Base-by-base conservation (phyloP, 2,888 invertebrate species). In the Clunio marinus region DNA sequence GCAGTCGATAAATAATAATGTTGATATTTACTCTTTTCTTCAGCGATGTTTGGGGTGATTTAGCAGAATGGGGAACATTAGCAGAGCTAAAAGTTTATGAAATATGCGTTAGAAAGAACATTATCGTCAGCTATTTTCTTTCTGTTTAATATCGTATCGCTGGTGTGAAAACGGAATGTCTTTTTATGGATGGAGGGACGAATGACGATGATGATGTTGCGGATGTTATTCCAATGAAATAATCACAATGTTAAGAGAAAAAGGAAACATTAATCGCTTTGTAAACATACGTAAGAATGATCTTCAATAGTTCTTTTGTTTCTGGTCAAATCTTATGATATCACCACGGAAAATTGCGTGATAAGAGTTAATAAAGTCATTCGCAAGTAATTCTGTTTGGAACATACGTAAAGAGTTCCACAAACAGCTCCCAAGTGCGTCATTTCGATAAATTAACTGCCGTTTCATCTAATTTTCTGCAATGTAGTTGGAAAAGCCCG, bases 1-100 rank as follows among this genome's bases (percentile, higher is more conserved):
- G n/a, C 27, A 63, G 63, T 63, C 63, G 63, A 63, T 63, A 63
- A 63, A 63, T 63, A 63, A 63, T 63, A 63, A 63, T 63, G 63
- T 63, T 41, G 63, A 46, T 63, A 17, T 63, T 63, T 37, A 63
- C 63, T 63, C 46, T 63, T 24, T 63, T 63, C 63, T 27, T 22
- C 22, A 8, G 41, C 41, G 41, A 41, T n/a, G 41, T 41, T 32
- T n/a, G 20, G 15, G 15, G 37, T 63, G 63, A 63, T 63, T 63
- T 62, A 45, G 28, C 27, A 63, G 22, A 63, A 37, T 13, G 28
- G 45, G 20, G 13, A 45, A 22, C 10, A 60, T 51, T 51, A 51
- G 22, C 22, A 51, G 51, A 17, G 41, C 51, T 51, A 58, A 27
- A 58, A 58, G 57, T 27, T 27, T 58, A 58, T 58, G 57, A 58